Evolutionary conservation across 2,888 invertebrate species (phyloP).

Genomic region (Pseudeuparius sepicola): DNA sequence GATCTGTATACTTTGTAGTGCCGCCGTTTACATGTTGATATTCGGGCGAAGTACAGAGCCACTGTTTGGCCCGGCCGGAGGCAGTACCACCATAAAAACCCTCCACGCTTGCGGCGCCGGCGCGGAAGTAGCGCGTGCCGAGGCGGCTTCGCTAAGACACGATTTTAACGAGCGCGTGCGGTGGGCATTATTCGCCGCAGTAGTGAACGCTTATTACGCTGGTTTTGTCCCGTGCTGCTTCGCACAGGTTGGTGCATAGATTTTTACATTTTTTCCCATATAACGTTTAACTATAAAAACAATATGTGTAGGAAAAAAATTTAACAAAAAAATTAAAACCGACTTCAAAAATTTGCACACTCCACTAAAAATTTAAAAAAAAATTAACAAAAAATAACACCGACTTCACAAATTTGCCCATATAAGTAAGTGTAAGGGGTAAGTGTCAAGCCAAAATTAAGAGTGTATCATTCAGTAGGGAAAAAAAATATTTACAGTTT

Average conservation of each 20-base stretch:
- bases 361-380: too few relatives aligned
- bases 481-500: too few relatives aligned
- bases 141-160: slow-evolving; percentile 72
- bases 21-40: slow-evolving; percentile 66
- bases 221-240: slow-evolving; percentile 85
- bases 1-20: slow-evolving; percentile 39
- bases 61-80: slow-evolving; percentile 55
- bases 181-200: slow-evolving; percentile 69
- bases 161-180: slow-evolving; percentile 88
- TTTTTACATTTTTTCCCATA: not conserved
- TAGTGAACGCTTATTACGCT: slow-evolving; percentile 78
- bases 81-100: slow-evolving; percentile 38
- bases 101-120: slow-evolving; percentile 71
- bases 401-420: too few relatives aligned
- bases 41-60: slow-evolving; percentile 72
- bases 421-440: too few relatives aligned
- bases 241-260: slow-evolving; percentile 66
- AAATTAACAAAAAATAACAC: too few relatives aligned
- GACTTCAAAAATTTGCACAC: too few relatives aligned
- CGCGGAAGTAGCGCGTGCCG: slow-evolving; percentile 63
- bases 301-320: too few relatives aligned
- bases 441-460: too few relatives aligned
- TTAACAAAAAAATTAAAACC: too few relatives aligned
- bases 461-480: too few relatives aligned
- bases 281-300: slow-evolving; percentile 2